Base-by-base conservation (phyloP, 2,888 invertebrate genomes). In the Platypus cylindrus region DNA sequence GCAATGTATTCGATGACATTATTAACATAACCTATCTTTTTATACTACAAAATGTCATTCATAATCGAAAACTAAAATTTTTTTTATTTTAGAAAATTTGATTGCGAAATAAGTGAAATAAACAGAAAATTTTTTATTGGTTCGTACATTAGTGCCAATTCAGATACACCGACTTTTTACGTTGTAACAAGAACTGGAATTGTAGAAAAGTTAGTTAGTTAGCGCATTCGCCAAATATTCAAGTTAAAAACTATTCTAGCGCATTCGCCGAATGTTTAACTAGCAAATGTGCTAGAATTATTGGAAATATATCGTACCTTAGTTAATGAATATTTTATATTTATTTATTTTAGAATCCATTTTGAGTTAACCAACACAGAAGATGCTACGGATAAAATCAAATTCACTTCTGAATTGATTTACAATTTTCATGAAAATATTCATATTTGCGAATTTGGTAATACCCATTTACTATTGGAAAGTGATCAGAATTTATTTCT, bases 401-500 rank as follows among this genome's bases (percentile, higher is more conserved):
- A 15, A 17, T 36, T 41, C 20, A 29, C 17, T 9, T 41, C 41
- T n/a, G 43, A 48, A 28, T 30, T 38, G n/a, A 15, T 49, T 7
- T 37, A 29, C 16, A 38, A 43, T 35, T 42, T 47, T 22, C 30
- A 43, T 16, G 28, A 5, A 16, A 17, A 24, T 25, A 16, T 46
- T 22, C 32, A 34, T 16, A 29, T 28, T 17, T 30, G 44, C 18
- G 32, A 38, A 26, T 45, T 43, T 30, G 32, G 14, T 22, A 41
- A 45, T 36, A 44, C 48, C 12, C 31, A 31, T 16, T 12, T 49
- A 8, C 33, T 43, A 22, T 32, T 41, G 1, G 45, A 44, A 35
- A 46, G n/a, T n/a, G 47, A 9, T 14, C 17, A 8, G 31, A 37
- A 26, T 29, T 43, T 13, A 34, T 17, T n/a, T 24, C n/a, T 46